Percentiles rank a stretch among this genome's conserved stretches.
phyloP scores from a whole-genome alignment of 2,797 vertebrate species.

The Enteromius anoplus region DNA sequence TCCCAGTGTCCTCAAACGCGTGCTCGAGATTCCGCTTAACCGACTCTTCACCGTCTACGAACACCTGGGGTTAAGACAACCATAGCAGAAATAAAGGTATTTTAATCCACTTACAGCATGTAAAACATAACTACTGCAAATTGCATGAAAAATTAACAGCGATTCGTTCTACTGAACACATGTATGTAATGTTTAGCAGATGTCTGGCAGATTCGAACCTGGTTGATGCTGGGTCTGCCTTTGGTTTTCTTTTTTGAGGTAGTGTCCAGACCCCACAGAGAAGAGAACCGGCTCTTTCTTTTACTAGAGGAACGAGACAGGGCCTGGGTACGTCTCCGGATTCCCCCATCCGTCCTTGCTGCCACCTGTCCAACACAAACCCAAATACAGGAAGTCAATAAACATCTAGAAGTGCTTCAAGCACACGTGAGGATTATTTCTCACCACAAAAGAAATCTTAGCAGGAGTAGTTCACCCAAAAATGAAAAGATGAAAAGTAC shows the following conservation, averaged over 20 bases:
- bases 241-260: slow-evolving; percentile 91
- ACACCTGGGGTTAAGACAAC: slow-evolving; percentile 79
- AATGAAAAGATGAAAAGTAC: background rate
- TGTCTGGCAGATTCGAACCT: slow-evolving; percentile 73
- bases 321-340: slow-evolving; percentile 85
- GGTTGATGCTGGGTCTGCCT: slow-evolving; percentile 90
- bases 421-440: background rate
- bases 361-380: slow-evolving; percentile 81
- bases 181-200: background rate
- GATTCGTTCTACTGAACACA: background rate
- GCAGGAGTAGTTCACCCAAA: background rate
- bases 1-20: slow-evolving; percentile 83
- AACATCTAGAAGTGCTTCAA: background rate
- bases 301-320: slow-evolving; percentile 92
- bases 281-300: slow-evolving; percentile 94
- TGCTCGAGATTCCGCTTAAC: slow-evolving; percentile 86
- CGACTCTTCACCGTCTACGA: slow-evolving; percentile 85
- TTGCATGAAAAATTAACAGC: slow-evolving; percentile 25
- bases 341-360: slow-evolving; percentile 86
- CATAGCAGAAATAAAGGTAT: background rate
- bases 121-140: background rate
- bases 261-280: slow-evolving; percentile 96
- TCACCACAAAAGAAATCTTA: background rate
- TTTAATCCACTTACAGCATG: background rate
- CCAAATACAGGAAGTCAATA: background rate